These are phyloP conservation scores for Bolinopsis microptera DNA, from an alignment of 37 sponge, comb jelly and placozoan species.

Conservation along the genomic window DNA sequence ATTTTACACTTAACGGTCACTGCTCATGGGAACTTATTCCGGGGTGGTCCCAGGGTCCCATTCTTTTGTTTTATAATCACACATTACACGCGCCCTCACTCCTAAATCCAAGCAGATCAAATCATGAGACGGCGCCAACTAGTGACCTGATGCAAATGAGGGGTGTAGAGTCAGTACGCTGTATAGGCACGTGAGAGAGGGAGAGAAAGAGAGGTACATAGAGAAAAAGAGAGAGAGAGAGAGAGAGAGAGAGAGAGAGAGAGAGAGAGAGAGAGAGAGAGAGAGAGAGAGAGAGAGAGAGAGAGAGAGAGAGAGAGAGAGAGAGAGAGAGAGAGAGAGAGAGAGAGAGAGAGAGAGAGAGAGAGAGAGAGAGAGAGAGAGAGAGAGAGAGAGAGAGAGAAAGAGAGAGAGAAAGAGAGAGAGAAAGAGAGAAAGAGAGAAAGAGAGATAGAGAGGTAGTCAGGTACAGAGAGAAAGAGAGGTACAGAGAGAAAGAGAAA, in stretches of 20 bases:
- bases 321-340: neutral
- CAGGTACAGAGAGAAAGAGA: too few relatives aligned
- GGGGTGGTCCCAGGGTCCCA: neutral
- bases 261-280: too few relatives aligned
- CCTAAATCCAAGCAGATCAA: neutral
- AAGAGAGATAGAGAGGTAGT: too few relatives aligned
- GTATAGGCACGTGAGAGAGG: neutral
- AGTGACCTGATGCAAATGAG: neutral
- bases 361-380: conserved; percentile 7
- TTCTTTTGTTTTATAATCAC: neutral
- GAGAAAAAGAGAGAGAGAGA: too few relatives aligned
- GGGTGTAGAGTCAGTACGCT: neutral
- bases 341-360: neutral
- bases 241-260: too few relatives aligned
- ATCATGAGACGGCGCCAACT: neutral
- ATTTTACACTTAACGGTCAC: too few relatives aligned
- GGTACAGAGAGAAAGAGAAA: too few relatives aligned
- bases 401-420: neutral
- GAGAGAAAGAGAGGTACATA: too few relatives aligned
- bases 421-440: neutral
- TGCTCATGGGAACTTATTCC: too few relatives aligned
- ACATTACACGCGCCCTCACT: neutral
- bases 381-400: conserved; percentile 7
- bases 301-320: neutral
- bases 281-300: too few relatives aligned